These are phyloP conservation scores for Morelia viridis DNA, from an alignment of 2,797 vertebrate species.

Conservation along the genomic window DNA sequence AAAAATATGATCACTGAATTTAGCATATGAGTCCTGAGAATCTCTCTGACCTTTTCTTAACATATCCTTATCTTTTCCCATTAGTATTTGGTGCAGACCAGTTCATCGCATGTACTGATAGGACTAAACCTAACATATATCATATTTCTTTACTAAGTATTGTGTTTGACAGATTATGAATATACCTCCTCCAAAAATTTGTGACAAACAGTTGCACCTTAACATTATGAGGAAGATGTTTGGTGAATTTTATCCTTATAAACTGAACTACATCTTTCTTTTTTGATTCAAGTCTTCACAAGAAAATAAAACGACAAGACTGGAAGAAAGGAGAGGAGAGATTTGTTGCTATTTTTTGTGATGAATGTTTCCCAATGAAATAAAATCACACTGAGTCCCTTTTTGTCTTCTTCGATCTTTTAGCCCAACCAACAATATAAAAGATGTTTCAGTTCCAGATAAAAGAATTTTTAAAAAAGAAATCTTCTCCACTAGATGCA, in stretches of 20 bases:
- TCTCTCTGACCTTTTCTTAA: slow-evolving; percentile 38
- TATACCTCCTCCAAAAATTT: slow-evolving; percentile 56
- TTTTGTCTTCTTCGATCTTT: slow-evolving; percentile 30
- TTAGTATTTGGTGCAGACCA: slow-evolving; percentile 51
- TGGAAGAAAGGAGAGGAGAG: slow-evolving; percentile 17
- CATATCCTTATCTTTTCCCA: slow-evolving; percentile 58
- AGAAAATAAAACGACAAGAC: slow-evolving; percentile 39
- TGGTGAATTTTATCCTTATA: slow-evolving; percentile 54
- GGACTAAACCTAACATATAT: slow-evolving; percentile 45
- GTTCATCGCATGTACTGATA: slow-evolving; percentile 20
- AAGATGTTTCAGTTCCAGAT: slow-evolving; percentile 32
- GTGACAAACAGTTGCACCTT: slow-evolving; percentile 52
- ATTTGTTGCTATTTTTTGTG: slow-evolving; percentile 37
- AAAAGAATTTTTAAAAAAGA: neutral
- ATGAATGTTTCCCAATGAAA: slow-evolving; percentile 53
- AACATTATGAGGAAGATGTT: slow-evolving; percentile 49
- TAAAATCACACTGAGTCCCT: slow-evolving; percentile 32
- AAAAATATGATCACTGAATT: slow-evolving; percentile 42
- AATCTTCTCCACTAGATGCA: neutral
- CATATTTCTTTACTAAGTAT: slow-evolving; percentile 49
- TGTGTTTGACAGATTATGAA: slow-evolving; percentile 43
- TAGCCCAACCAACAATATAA: slow-evolving; percentile 51
- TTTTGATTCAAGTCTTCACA: slow-evolving; percentile 55
- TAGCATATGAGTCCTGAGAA: slow-evolving; percentile 25
- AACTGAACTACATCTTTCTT: slow-evolving; percentile 52